These are phyloP conservation scores for Sarcophaga caerulescens DNA, from an alignment of 2,888 invertebrate genomes.

Conservation along the genomic window DNA sequence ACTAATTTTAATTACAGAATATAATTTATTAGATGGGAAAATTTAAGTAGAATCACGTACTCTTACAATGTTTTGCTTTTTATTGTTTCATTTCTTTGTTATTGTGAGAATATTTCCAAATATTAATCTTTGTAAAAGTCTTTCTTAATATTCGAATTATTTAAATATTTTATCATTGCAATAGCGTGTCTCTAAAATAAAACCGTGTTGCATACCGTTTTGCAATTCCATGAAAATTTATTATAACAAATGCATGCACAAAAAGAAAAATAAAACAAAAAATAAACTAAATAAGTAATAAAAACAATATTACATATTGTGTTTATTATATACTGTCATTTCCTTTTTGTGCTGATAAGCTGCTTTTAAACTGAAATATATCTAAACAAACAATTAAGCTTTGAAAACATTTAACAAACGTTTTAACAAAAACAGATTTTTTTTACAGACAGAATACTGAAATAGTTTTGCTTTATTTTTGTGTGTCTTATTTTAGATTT, in stretches of 20 bases:
- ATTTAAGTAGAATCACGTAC: too few species aligned
- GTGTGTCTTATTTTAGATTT: constrained; percentile 47
- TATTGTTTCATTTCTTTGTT: too few species aligned
- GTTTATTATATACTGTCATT: constrained; percentile 42
- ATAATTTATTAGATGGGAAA: too few species aligned
- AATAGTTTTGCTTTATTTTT: constrained; percentile 47
- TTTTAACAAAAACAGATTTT: constrained; percentile 16
- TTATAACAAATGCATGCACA: constrained; percentile 18
- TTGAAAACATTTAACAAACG: constrained; percentile 9
- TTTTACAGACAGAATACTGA: constrained; percentile 19
- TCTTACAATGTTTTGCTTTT: too few species aligned
- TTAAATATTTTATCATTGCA: neutral
- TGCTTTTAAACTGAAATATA: constrained; percentile 28
- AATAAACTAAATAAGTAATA: constrained; percentile 1
- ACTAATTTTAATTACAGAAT: too few species aligned
- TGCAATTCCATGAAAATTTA: constrained; percentile 19
- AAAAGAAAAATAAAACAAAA: constrained; percentile 18
- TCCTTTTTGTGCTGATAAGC: constrained; percentile 58
- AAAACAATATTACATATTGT: neutral
- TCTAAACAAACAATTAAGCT: constrained; percentile 58
- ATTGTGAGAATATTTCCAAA: too few species aligned
- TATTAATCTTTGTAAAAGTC: too few species aligned
- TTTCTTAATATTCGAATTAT: neutral
- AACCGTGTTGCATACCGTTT: neutral
- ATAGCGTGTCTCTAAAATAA: neutral